phyloP scores from a whole-genome alignment of 2,113 vertebrate species.

The Periophthalmodon schlosseri region DNA sequence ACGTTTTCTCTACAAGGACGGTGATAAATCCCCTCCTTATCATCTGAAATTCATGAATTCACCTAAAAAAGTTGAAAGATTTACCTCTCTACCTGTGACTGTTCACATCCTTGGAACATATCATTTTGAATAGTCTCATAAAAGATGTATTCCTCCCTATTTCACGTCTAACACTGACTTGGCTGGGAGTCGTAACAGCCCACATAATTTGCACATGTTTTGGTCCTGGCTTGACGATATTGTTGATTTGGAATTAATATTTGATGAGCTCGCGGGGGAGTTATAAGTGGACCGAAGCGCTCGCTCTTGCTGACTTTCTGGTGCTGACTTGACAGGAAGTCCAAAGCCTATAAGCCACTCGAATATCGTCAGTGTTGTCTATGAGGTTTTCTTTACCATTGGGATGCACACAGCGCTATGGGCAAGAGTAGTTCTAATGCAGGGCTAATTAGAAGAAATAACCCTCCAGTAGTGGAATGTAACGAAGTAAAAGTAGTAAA shows the following conservation, averaged over 20 bases:
- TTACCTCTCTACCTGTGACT: background rate
- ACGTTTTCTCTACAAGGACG: background rate
- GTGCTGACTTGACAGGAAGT: constrained; percentile 64
- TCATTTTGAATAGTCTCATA: constrained; percentile 5
- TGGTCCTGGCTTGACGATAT: constrained; percentile 46
- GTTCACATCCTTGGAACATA: background rate
- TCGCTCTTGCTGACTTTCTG: constrained; percentile 42
- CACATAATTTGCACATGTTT: constrained; percentile 28
- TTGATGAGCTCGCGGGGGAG: constrained; percentile 49
- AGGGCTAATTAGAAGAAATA: background rate
- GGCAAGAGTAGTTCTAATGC: constrained; percentile 2
- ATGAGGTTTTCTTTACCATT: constrained; percentile 1
- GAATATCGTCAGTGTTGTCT: constrained; percentile 36
- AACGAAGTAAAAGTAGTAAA: no score
- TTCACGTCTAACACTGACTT: constrained; percentile 4
- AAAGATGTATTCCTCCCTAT: constrained; percentile 6
- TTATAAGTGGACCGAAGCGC: constrained; percentile 43
- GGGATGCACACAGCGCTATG: constrained; percentile 1
- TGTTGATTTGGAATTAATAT: constrained; percentile 61
- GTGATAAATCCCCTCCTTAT: background rate
- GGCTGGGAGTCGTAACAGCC: background rate
- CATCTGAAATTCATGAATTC: constrained; percentile 9
- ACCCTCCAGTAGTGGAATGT: no score
- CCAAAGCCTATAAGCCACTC: constrained; percentile 54
- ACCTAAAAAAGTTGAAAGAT: constrained; percentile 1